Percentiles rank a stretch among this genome's conserved stretches.
These are phyloP conservation scores for Gymnobelideus leadbeateri DNA, from an alignment of 2,113 vertebrate genomes.

Conservation along the genomic window DNA sequence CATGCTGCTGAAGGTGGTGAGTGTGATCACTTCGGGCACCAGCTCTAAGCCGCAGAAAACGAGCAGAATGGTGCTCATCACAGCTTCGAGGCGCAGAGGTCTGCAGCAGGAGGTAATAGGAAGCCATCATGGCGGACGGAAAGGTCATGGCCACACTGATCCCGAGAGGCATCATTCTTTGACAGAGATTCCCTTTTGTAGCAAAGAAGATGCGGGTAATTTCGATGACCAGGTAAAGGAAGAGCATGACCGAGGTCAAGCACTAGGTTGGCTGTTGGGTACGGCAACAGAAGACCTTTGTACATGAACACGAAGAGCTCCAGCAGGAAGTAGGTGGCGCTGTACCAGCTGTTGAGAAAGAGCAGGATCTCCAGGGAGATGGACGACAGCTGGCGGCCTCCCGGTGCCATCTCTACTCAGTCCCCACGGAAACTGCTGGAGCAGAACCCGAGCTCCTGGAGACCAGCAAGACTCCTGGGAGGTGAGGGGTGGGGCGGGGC, in stretches of 20 bases:
- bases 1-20: constrained; percentile 89
- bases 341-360: constrained; percentile 95
- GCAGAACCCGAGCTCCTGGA: constrained; percentile 40
- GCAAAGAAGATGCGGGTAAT: constrained; percentile 92
- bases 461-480: constrained; percentile 46
- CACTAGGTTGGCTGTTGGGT: constrained; percentile 89
- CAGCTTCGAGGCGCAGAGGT: constrained; percentile 93
- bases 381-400: constrained; percentile 89
- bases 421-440: constrained; percentile 85
- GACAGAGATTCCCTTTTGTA: constrained; percentile 95
- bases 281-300: constrained; percentile 93
- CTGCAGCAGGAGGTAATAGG: constrained; percentile 95
- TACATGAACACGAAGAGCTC: constrained; percentile 94
- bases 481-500: background rate
- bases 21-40: constrained; percentile 87
- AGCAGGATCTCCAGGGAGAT: constrained; percentile 92
- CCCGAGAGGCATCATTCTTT: constrained; percentile 87
- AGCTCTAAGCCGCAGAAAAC: constrained; percentile 91
- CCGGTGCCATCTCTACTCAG: constrained; percentile 85
- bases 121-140: constrained; percentile 87
- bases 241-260: constrained; percentile 92
- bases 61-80: constrained; percentile 90
- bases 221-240: constrained; percentile 92
- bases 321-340: constrained; percentile 91
- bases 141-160: constrained; percentile 89